Base-by-base conservation (phyloP, 2,888 invertebrate species). In the Heliconius charithonia region DNA sequence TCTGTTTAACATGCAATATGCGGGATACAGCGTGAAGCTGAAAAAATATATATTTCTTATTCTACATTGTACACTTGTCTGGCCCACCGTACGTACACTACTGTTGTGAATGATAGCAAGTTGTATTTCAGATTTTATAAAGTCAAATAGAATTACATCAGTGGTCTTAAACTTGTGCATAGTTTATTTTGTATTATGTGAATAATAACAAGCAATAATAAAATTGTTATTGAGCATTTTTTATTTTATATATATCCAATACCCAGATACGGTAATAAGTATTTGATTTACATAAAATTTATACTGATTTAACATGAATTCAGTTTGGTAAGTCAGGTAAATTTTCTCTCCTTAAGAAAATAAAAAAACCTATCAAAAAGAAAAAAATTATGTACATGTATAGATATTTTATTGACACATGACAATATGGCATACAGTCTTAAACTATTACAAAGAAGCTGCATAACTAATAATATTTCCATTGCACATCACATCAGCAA, bases 101-200 rank as follows among this genome's bases (percentile, higher is more conserved):
- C 80, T 83, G 87, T 89, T 91, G 87, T 86, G 87, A 87, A 86
- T 86, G 85, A 84, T 84, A 84, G 82, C 84, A 86, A 87, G 87
- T 89, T 91, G 89, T 89, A 90, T 89, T 89, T 89, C 88, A 87
- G 87, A 92, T 91, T 91, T 90, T 93, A 92, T 91, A 86, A 88
- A 91, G 87, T 90, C 88, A 89, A 86, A 89, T 89, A 89, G 89
- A 89, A 88, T 86, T 89, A 90, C 89, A 89, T 89, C 93, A 90
- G 90, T 92, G 93, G 93, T 93, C 94, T 92, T 93, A 91, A 90
- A 94, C 89, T 95, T 96, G 96, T 96, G 96, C 95, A 96, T 96
- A 96, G 95, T 96, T 96, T 96, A 96, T 96, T 96, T 96, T 96
- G 96, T 96, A 96, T 96, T 95, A 95, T 96, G 96, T 96, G 95